Evolutionary conservation across 2,113 vertebrate genomes (phyloP).

Genomic region (Ranitomeya variabilis): DNA sequence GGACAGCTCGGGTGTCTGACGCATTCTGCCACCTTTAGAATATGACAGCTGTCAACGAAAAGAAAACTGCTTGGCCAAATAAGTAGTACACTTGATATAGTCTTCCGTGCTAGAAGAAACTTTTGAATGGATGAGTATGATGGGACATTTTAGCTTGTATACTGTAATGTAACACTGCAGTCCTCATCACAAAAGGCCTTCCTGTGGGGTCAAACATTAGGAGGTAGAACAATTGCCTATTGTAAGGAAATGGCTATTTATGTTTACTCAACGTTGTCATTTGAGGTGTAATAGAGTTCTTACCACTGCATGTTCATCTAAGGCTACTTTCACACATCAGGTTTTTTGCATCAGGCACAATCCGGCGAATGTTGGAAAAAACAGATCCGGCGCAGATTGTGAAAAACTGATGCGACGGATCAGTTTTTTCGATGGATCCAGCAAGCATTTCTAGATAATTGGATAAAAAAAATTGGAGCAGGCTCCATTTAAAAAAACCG

Average conservation of each 20-base stretch:
- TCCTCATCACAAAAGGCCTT: conserved; percentile 23
- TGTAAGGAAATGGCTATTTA: conserved; percentile 31
- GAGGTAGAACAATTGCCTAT: conserved; percentile 12
- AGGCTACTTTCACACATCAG: too few relatives aligned
- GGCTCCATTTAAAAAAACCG: too few relatives aligned
- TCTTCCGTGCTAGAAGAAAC: conserved; percentile 25
- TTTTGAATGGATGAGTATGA: conserved; percentile 3
- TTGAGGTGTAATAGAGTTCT: conserved; percentile 10
- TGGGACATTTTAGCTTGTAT: background rate
- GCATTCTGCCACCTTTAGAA: background rate
- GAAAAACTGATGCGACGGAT: too few relatives aligned
- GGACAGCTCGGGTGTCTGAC: background rate
- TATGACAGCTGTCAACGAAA: background rate
- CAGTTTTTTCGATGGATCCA: too few relatives aligned
- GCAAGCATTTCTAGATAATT: too few relatives aligned
- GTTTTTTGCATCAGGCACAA: too few relatives aligned
- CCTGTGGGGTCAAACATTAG: background rate
- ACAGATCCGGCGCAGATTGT: too few relatives aligned
- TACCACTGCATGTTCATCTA: background rate
- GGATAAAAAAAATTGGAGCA: too few relatives aligned
- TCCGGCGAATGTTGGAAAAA: too few relatives aligned
- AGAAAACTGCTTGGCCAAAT: background rate
- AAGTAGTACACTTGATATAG: conserved; percentile 32
- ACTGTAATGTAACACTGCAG: background rate
- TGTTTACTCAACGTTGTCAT: background rate